Evolutionary conservation across 2,113 vertebrate genomes (phyloP), one percentile per base, ranked within the genome.

Genomic region (Esox niger): DNA sequence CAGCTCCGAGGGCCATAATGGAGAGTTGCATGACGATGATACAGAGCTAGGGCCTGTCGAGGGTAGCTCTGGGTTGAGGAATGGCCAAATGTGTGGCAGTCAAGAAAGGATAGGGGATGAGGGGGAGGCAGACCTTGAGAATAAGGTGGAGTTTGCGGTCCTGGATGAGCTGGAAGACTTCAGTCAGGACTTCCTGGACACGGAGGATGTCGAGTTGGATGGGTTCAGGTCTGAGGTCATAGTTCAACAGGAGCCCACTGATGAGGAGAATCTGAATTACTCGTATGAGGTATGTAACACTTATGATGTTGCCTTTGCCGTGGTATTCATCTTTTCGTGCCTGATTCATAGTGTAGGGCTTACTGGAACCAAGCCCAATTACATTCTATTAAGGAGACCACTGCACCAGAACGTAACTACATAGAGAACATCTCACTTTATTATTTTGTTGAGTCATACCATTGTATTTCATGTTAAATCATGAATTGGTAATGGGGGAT

Each of bases 131-230:
- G 96, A 97, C 80, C 86, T 92, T 86, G 97, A 98, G 89, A 98
- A 97, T 86, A 96, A 95, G 93, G 97, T 99, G 84, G 97, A 98
- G 81, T 98, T 95, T 75, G 97, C 96, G 47, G 97, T 99, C 80
- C 91, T 98, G 88, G 97, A 98, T 89, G 96, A 98, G 85, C 90
- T 98, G 90, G 95, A 97, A 84, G 97, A 98, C 83, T 93, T 95
- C 89, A 96, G 94, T 64, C 96, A 98, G 86, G 98, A 95, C 92
- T 94, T 98, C 88, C 90, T 98, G 93, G 94, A 97, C 87, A 90
- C 91, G 69, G 95, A 90, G 23, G 84, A 97, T 75, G 92, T 93
- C 82, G 96, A 95, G 83, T 88, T 89, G 80, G 90, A 89, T 75
- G 95, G 93, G 88, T 97, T 98, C 93, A 91, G 91, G 78, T 95